Evolutionary conservation across 2,797 vertebrate species (phyloP), one percentile per base, ranked within the genome.

Genomic region (Phrynocephalus guinanensis): DNA sequence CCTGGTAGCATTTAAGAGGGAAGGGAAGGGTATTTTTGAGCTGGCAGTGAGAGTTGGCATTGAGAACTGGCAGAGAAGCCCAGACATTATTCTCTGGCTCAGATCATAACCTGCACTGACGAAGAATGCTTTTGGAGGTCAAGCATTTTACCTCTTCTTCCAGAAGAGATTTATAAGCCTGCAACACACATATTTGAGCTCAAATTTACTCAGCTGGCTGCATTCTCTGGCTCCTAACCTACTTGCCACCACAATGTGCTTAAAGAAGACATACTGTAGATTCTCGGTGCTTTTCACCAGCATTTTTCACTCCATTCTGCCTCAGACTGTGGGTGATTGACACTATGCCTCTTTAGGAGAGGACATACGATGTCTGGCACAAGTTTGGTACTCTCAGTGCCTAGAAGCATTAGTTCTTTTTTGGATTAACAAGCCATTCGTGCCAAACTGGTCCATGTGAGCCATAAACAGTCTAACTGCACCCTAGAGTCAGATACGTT

Each of bases 401-500:
- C 52, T 78, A 52, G 71, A 48, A 15, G 90, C 2, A 8, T 83
- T 84, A 89, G 8, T n/a, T 88, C 71, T 90, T 91, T 83, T 89
- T 89, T 88, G 68, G 70, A 70, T 92, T 90, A 84, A 83, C 72
- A 93, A 92, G 13, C 7, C 50, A 38, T 77, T 5, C 0, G 56
- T 48, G 26, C 67, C 44, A 90, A 92, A 83, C 86, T 80, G 22
- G n/a, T 91, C 79, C 15, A 0, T 86, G 30, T 87, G 85, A 87
- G 67, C 73, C 77, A 7, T 89, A 91, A 94, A 92, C 22, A 67
- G 38, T 66, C 7, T 88, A 89, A 92, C 91, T 44, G 87, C 84
- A 79, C 89, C 89, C 86, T 30, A 90, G 91, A 93, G 90, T 72
- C 86, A 87, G 76, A 90, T 86, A 90, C 11, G 52, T 93, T 91